Percentiles rank a stretch among this genome's conserved stretches.
These are phyloP conservation scores for Clamator glandarius DNA, from an alignment of 2,797 vertebrate genomes.

Conservation along the genomic window DNA sequence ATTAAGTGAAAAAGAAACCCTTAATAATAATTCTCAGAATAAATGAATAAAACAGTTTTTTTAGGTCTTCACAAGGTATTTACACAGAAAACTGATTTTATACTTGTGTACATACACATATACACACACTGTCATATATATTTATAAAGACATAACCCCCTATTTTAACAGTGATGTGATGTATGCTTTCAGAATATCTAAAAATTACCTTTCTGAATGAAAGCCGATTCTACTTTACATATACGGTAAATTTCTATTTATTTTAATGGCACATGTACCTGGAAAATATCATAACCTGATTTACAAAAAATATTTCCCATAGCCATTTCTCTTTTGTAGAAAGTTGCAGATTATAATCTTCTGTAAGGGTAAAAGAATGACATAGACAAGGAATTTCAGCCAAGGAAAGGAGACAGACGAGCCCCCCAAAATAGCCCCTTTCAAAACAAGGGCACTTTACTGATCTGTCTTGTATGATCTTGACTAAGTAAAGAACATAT, in stretches of 20 bases:
- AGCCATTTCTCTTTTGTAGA: background rate
- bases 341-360: background rate
- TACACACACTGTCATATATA: background rate
- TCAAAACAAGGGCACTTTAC: background rate
- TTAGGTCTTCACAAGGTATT: background rate
- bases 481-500: background rate
- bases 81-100: background rate
- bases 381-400: background rate
- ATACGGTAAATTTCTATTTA: conserved; percentile 35
- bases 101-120: background rate
- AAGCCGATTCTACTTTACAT: conserved; percentile 39
- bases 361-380: background rate
- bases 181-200: background rate
- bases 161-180: background rate
- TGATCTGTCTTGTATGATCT: background rate
- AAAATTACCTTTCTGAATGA: conserved; percentile 18
- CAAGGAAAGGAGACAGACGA: background rate
- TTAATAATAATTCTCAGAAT: background rate
- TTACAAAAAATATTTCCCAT: conserved; percentile 23
- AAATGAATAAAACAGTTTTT: background rate
- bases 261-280: conserved; percentile 28
- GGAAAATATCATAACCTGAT: conserved; percentile 44
- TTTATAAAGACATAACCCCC: background rate
- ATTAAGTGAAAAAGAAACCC: background rate
- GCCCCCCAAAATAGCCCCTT: background rate